Percentiles rank a stretch among this genome's conserved stretches.
Conservation (phyloP, 2,888 invertebrate genomes). For the Tenthredo scrophulariae region DNA sequence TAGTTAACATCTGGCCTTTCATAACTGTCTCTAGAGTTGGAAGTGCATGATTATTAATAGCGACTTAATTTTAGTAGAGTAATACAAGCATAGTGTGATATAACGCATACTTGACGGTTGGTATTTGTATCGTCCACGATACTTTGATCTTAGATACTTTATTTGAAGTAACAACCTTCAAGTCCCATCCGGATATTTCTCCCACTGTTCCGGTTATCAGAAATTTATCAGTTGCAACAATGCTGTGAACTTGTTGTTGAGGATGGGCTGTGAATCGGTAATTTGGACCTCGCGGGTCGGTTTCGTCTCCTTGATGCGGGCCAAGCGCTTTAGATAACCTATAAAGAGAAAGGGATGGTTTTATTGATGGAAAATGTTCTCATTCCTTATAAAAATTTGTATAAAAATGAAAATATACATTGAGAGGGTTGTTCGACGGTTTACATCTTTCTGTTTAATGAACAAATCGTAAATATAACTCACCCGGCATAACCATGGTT, state of each 20-base stretch:
- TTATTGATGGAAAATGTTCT: background rate
- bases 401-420: background rate
- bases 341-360: background rate
- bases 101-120: slow-evolving; percentile 78
- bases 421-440: background rate
- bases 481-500: background rate
- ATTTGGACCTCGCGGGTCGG: slow-evolving; percentile 83
- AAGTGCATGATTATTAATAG: background rate
- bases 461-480: background rate
- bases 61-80: slow-evolving; percentile 1
- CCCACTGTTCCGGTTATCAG: slow-evolving; percentile 88
- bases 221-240: slow-evolving; percentile 84
- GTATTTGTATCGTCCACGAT: slow-evolving; percentile 86
- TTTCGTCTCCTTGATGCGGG: slow-evolving; percentile 80
- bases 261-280: slow-evolving; percentile 83
- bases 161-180: slow-evolving; percentile 84
- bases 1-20: slow-evolving; percentile 90
- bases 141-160: slow-evolving; percentile 81
- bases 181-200: slow-evolving; percentile 88
- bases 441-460: background rate
- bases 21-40: slow-evolving; percentile 81
- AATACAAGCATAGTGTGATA: slow-evolving; percentile 52
- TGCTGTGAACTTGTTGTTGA: slow-evolving; percentile 84
- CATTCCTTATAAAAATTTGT: background rate
- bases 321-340: slow-evolving; percentile 84